Percentiles rank a stretch among this genome's conserved stretches.
Conservation (phyloP, 64 coral and sea anemone species). For the Orbicella faveolata region DNA sequence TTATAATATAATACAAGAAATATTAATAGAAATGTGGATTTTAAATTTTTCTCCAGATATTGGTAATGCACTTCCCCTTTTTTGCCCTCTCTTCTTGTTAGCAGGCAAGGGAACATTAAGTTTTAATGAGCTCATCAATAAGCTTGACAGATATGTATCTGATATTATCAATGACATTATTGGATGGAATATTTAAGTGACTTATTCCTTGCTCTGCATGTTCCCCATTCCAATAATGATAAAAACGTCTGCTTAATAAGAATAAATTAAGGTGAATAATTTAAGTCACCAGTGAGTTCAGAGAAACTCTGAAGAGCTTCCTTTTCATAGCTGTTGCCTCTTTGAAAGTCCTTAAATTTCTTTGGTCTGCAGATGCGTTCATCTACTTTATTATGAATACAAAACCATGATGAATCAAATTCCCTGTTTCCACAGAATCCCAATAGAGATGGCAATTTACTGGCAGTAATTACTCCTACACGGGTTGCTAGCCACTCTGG, state of each 20-base stretch:
- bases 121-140: constrained; percentile 13
- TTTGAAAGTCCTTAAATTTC: constrained; percentile 54
- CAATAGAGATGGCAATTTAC: no score
- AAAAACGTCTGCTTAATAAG: not conserved
- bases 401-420: no score
- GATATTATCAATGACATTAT: no score
- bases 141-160: not conserved
- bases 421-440: no score
- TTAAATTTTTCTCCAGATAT: no score
- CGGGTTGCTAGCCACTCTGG: no score
- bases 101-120: not conserved
- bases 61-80: not conserved
- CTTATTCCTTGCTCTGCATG: not conserved
- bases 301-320: not conserved
- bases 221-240: not conserved
- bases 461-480: no score
- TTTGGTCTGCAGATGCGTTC: constrained; percentile 51
- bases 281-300: no score
- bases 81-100: no score
- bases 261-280: constrained; percentile 25
- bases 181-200: no score
- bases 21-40: no score
- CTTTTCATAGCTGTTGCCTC: constrained; percentile 38
- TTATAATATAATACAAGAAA: not conserved
- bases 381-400: constrained; percentile 32